These are phyloP conservation scores for Drosophila ercepeae DNA, from an alignment of 1,140 invertebrate species.

Conservation along the genomic window DNA sequence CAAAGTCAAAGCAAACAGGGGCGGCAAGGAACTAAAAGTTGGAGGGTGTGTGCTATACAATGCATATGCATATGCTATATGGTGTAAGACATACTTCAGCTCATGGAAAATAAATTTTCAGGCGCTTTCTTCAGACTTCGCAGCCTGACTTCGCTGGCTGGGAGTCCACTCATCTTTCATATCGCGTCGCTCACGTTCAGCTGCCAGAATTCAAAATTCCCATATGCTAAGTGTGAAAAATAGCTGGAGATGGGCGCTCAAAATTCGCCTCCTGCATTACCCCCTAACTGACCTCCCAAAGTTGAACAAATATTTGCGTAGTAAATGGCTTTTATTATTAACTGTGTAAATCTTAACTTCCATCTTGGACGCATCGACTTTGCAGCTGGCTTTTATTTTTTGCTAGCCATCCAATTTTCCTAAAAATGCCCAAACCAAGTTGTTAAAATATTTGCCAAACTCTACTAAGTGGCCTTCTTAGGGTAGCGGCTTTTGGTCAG, in stretches of 20 bases:
- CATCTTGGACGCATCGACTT: constrained; percentile 24
- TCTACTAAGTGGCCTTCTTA: constrained; percentile 43
- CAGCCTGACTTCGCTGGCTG: constrained; percentile 15
- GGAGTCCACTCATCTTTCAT: constrained; percentile 34
- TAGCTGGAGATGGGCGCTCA: constrained; percentile 48
- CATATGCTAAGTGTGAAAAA: constrained; percentile 75
- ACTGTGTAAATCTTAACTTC: constrained; percentile 72
- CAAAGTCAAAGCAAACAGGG: constrained; percentile 70
- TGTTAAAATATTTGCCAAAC: constrained; percentile 74
- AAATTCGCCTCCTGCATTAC: background rate
- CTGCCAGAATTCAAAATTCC: constrained; percentile 58
- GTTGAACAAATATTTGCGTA: constrained; percentile 75
- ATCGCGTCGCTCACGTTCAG: constrained; percentile 39
- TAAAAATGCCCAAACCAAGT: constrained; percentile 70
- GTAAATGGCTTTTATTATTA: constrained; percentile 81
- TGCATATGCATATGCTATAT: constrained; percentile 38
- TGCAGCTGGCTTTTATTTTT: constrained; percentile 14
- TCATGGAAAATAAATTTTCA: constrained; percentile 73
- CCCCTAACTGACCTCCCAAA: background rate
- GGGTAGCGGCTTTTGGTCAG: constrained; percentile 21
- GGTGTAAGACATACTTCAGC: constrained; percentile 64
- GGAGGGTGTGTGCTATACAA: constrained; percentile 10
- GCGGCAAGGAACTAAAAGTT: constrained; percentile 10
- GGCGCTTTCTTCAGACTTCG: constrained; percentile 31
- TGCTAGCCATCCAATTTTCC: constrained; percentile 52